A percentile compares a stretch with the other conserved stretches of the same genome.
Conservation (phyloP, 2,113 vertebrate species). For the Zosterops hypoxanthus region DNA sequence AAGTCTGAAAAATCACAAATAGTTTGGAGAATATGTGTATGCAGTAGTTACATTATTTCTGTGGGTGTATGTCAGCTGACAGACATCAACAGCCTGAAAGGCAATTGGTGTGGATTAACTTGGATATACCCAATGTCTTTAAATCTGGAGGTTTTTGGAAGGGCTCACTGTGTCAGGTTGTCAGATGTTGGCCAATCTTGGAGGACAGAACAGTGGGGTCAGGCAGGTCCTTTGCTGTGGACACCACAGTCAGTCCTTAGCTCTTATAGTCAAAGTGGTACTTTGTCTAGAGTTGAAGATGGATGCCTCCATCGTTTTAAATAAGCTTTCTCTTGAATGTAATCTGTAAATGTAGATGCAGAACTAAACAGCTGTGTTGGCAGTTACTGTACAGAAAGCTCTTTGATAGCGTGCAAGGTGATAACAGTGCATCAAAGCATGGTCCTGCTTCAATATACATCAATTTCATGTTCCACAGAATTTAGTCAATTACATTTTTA, state of each 20-base stretch:
- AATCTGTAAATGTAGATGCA: neutral
- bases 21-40: neutral
- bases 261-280: neutral
- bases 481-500: neutral
- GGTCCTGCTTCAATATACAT: neutral
- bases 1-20: neutral
- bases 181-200: rapidly evolving
- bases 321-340: neutral
- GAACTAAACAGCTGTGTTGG: neutral
- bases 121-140: neutral
- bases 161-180: neutral
- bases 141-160: neutral
- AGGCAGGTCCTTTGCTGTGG: rapidly evolving
- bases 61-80: neutral
- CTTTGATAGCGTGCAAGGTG: neutral
- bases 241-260: neutral
- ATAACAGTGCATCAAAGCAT: neutral
- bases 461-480: neutral
- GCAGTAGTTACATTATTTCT: neutral
- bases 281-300: neutral
- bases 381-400: neutral
- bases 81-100: neutral
- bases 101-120: rapidly evolving
- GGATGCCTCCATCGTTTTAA: neutral
- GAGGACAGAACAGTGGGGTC: neutral